Evolutionary conservation across 2,888 invertebrate species (phyloP), one percentile per base, ranked within the genome.

Genomic region (Merodon equestris): DNA sequence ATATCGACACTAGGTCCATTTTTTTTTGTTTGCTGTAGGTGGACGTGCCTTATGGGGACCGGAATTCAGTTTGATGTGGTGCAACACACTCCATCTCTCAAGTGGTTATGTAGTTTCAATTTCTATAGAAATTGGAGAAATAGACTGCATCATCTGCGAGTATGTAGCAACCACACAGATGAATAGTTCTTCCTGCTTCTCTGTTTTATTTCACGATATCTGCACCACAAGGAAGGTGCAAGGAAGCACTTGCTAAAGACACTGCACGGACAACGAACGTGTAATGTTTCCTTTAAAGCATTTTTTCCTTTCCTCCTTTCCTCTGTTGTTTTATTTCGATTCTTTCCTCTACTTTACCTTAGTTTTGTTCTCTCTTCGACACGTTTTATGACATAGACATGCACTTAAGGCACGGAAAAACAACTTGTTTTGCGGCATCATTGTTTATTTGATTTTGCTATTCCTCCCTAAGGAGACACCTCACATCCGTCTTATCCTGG

Each of bases 351-450:
- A 40, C 38, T 54, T 38, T 45, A 58, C 50, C 45, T 34, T 27
- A 57, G 61, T 56, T 54, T 61, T 61, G 27, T 60, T 51, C 44
- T 57, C 5, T 34, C 58, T 68, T 64, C 50, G 64, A 56, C 79
- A 79, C 79, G 79, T 79, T 79, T 79, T 79, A 79, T 79, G 79
- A 79, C 68, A 79, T 68, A 60, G 68, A 63, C 79, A 79, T 79
- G 79, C 79, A 79, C 79, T 79, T 74, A 79, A 68, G 79, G n/a
- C n/a, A 74, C 38, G 68, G 79, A 50, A 79, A 79, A 79, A 79
- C 79, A 79, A 79, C 68, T 74, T 79, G 79, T 79, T 74, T 68
- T 73, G 56, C 54, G 64, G 58, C 74, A 64, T 79, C 79, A 79
- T 73, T 77, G 77, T 74, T 73, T 68, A 53, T 73, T 74, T 74